Conservation (phyloP, 2,113 vertebrate genomes). For the Mirza zaza region DNA sequence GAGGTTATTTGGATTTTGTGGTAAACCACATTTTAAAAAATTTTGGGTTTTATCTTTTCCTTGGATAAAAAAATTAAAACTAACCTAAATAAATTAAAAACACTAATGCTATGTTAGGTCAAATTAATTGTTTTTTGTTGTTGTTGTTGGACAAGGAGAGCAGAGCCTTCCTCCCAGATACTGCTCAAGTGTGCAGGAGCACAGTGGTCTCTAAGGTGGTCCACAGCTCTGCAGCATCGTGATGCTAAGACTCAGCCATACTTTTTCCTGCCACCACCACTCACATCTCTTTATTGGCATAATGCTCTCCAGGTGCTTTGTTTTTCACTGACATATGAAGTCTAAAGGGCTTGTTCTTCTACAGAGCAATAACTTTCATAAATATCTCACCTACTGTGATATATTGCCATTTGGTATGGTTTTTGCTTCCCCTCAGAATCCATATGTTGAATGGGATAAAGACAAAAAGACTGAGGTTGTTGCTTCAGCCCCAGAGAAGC, state of each 20-base stretch:
- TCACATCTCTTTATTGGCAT: neutral
- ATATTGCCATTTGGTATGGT: neutral
- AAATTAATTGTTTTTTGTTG: neutral
- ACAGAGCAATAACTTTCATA: neutral
- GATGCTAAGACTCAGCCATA: neutral
- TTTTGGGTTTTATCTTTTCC: neutral
- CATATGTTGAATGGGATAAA: neutral
- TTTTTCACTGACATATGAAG: neutral
- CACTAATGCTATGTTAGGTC: neutral
- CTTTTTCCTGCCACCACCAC: neutral
- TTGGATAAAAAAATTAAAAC: neutral
- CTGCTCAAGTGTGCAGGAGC: neutral
- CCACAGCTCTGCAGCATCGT: fast-evolving
- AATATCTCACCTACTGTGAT: neutral
- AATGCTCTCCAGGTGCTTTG: neutral
- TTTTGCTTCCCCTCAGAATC: neutral
- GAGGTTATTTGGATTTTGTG: neutral
- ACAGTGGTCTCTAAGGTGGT: neutral
- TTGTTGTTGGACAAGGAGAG: neutral
- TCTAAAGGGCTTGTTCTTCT: neutral
- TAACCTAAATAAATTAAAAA: neutral
- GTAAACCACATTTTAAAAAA: slow-evolving; percentile 13
- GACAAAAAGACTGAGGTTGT: no score
- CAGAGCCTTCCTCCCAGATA: neutral
- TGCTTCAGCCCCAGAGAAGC: no score